A percentile compares a stretch with the other conserved stretches of the same genome.
These are phyloP conservation scores for Petrolisthes cinctipes DNA, from an alignment of 2,888 invertebrate species.

Conservation along the genomic window DNA sequence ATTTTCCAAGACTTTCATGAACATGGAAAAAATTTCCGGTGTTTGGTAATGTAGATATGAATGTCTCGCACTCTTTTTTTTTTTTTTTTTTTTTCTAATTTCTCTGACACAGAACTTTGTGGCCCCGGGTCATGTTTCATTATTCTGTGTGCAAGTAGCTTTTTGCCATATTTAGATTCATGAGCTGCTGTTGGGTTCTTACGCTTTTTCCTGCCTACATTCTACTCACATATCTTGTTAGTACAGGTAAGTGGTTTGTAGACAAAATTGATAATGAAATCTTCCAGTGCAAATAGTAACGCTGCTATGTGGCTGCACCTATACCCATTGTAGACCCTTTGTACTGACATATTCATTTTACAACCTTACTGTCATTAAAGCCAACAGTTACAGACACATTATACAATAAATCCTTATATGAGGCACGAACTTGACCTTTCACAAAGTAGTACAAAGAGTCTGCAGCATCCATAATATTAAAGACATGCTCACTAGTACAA, in stretches of 20 bases:
- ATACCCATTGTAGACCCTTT: no score
- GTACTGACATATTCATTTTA: no score
- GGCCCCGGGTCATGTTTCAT: not conserved
- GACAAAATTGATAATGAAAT: not conserved
- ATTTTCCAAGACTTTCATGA: not conserved
- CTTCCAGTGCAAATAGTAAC: constrained; percentile 1
- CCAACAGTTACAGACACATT: no score
- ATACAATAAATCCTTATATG: no score
- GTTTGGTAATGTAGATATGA: not conserved
- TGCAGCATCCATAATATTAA: no score
- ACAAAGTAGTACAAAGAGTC: no score
- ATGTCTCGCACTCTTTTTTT: not conserved
- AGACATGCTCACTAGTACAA: no score
- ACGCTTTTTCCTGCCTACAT: not conserved
- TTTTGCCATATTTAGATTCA: constrained; percentile 1
- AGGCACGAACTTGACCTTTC: no score
- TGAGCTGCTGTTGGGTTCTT: not conserved
- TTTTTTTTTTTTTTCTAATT: not conserved
- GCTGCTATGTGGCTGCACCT: not conserved
- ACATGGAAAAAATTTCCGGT: not conserved
- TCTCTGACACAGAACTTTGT: not conserved
- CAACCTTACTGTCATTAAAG: no score
- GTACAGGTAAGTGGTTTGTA: not conserved
- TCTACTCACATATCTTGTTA: not conserved
- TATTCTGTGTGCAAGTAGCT: not conserved